Base-by-base conservation (phyloP, 35 echinoderm and acorn worm species). In the Patiria miniata region DNA sequence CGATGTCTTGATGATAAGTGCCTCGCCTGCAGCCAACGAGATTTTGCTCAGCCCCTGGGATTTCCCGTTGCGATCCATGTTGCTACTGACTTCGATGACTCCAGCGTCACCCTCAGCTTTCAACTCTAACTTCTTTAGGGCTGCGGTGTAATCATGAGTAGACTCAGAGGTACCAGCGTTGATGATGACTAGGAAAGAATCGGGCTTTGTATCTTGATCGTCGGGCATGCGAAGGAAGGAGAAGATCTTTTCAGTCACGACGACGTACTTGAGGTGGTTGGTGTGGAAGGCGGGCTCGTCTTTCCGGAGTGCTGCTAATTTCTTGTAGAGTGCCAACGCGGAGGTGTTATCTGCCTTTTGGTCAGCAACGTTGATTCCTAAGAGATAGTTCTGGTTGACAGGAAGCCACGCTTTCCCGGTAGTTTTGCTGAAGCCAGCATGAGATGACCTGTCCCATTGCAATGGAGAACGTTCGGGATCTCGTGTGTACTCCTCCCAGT, bases 381-480 rank as follows among this genome's bases (percentile, higher is more conserved):
- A 22, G 6, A 82, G 39, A 77, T 86, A 86, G 29, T 86, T 97
- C 7, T 90, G 68, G 44, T 93, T 87, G 18, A 97, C 91, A 18
- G 94, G 94, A 5, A 97, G 61, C 94, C 94, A 97, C 5, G 94
- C 93, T 53, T 93, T 88, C n/a, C 86, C 44, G 9, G 26, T 9
- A 19, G 94, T 79, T 4, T 52, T 86, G 52, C 94, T 97, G 52
- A 97, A 97, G 16, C 94, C 94, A 83, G 87, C 82, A 26, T 81
- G 77, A 54, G 91, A 89, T 53, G 39, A 47, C 0, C 23, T 30
- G n/a, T 89, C 55, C 94, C 94, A 97, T 65, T 97, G 94, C 94
- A 95, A 92, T 10, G 94, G 94, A 2, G 94, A 95, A 28, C 94
- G 79, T 36, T 92, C 94, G 40, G 94, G 94, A 33, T 95, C 94